phyloP scores from a whole-genome alignment of 2,888 invertebrate genomes.

The Nymphalis urticae region DNA sequence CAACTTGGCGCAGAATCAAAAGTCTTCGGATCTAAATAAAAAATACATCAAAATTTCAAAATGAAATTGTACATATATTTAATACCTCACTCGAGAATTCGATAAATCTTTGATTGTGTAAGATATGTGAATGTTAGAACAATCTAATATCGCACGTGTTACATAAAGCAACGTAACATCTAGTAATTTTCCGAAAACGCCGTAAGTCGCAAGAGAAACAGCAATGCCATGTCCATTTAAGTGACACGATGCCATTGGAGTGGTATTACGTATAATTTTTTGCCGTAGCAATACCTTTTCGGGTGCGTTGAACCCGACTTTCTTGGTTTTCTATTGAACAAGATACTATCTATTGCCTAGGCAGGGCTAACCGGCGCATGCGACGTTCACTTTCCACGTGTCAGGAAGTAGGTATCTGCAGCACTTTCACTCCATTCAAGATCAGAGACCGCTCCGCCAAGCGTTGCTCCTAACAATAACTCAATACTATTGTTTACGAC shows the following conservation, averaged over 20 bases:
- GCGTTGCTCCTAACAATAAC: conserved; percentile 55
- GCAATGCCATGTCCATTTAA: conserved; percentile 16
- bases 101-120: background rate
- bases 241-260: conserved; percentile 15
- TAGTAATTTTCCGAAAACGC: conserved; percentile 16
- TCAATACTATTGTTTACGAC: conserved; percentile 50
- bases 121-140: background rate
- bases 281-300: conserved; percentile 18
- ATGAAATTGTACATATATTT: background rate
- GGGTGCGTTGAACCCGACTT: conserved; percentile 48
- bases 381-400: conserved; percentile 72
- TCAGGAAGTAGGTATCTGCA: conserved; percentile 67
- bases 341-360: conserved; percentile 58
- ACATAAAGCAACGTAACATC: conserved; percentile 23
- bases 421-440: conserved; percentile 80
- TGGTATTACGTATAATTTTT: conserved; percentile 29
- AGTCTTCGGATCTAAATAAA: background rate
- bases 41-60: background rate
- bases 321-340: conserved; percentile 55
- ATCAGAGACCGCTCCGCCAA: conserved; percentile 67
- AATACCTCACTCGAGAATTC: background rate
- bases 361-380: conserved; percentile 52
- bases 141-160: conserved; percentile 14
- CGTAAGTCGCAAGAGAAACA: conserved; percentile 7
- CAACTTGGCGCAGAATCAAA: too few relatives aligned